Evolutionary conservation across 2,113 vertebrate genomes (phyloP).

Genomic region (Pogonocichla stellata): DNA sequence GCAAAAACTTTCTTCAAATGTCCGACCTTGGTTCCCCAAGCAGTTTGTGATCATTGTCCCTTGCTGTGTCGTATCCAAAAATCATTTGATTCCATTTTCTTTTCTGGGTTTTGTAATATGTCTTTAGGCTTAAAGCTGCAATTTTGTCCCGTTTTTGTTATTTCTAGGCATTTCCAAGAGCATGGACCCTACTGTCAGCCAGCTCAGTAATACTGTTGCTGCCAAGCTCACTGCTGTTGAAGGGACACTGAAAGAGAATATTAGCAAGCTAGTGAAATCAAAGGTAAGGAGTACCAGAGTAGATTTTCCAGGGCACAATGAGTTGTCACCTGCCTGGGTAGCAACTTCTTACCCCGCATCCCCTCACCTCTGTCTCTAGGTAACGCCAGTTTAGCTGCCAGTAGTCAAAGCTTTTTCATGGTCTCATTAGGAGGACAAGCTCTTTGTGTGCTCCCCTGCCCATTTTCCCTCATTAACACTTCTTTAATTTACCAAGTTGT

Average conservation of each 20-base stretch:
- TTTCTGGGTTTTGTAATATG: background rate
- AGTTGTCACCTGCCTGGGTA: background rate
- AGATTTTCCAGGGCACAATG: background rate
- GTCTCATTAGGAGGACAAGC: background rate
- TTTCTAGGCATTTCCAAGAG: conserved; percentile 81
- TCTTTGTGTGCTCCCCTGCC: background rate
- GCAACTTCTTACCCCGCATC: background rate
- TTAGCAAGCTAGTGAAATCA: conserved; percentile 92
- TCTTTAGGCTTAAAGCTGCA: background rate
- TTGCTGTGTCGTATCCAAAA: background rate
- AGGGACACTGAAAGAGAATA: conserved; percentile 88
- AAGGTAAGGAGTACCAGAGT: conserved; percentile 78
- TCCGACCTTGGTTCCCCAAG: background rate
- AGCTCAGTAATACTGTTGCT: conserved; percentile 84
- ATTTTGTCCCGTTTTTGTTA: background rate
- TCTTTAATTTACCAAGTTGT: background rate
- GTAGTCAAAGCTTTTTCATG: background rate
- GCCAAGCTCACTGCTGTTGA: conserved; percentile 90
- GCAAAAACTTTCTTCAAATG: background rate
- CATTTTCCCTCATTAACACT: background rate
- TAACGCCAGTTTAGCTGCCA: background rate
- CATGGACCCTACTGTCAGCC: conserved; percentile 87
- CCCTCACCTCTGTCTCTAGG: background rate
- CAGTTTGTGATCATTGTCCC: background rate
- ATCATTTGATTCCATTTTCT: background rate